Evolutionary conservation across 1,140 invertebrate species (phyloP), one percentile per base, ranked within the genome.

Genomic region (Drosophila grimshawi): DNA sequence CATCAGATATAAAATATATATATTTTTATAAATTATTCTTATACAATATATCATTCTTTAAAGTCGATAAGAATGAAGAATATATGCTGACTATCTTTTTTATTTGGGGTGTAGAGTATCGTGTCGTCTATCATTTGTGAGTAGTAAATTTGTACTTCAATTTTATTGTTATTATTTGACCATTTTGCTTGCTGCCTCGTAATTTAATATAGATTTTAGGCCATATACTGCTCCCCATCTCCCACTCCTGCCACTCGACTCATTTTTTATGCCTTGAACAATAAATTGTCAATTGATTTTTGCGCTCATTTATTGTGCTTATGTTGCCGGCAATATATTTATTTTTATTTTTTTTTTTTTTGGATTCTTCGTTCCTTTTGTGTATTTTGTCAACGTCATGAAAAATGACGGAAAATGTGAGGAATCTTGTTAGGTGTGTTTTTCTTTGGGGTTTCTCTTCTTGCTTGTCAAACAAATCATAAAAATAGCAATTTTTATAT

Each of bases 241-340:
- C 7, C 19, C 29, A 27, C 46, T 73, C 27, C 19, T 3, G 2
- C 27, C n/a, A 30, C 27, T 49, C 8, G 10, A 46, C 49, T 67
- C 71, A 65, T 80, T 88, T 88, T 88, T 88, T 83, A 88, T 83
- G 73, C 62, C 65, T 72, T 57, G 51, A 83, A 86, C 80, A 89
- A 86, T 86, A 86, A 86, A 86, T 86, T 86, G 83, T 80, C 85
- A 86, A 86, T 86, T 86, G 83, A 86, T 86, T 86, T 86, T 81
- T 88, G 85, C 55, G 70, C 76, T 86, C 83, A 72, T 88, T 80
- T 88, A 61, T 75, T 75, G 66, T 64, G 65, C 66, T 86, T 88
- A 88, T 88, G 72, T 77, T 71, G 68, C 53, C 57, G 63, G 72
- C 65, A 70, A 82, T 73, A 82, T 59, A 57, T 69, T 63, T 57